Conservation (phyloP, 2,797 vertebrate species). For the Lindbergichthys nudifrons region DNA sequence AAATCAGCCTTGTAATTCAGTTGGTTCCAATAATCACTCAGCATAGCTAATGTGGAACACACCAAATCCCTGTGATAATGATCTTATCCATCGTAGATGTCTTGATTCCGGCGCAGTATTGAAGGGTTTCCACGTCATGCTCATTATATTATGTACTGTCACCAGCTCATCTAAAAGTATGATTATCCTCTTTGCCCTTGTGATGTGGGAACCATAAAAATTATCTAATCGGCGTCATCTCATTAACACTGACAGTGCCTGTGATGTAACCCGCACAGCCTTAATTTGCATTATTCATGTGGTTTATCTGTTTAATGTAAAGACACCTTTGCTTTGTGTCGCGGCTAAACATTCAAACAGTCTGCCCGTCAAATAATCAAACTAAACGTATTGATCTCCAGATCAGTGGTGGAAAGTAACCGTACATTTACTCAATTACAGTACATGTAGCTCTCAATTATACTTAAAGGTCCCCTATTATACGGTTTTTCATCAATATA, state of each 20-base stretch:
- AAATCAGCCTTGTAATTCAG: conserved; percentile 77
- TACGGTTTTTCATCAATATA: no score
- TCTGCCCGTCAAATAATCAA: conserved; percentile 11
- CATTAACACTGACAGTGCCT: conserved; percentile 75
- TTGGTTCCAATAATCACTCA: conserved; percentile 80
- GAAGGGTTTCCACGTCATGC: conserved; percentile 69
- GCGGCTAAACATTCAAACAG: conserved; percentile 46
- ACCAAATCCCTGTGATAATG: conserved; percentile 78
- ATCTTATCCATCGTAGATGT: conserved; percentile 80
- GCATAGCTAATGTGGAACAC: conserved; percentile 75
- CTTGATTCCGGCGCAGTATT: conserved; percentile 62
- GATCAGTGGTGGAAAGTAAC: no score
- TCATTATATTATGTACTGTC: conserved; percentile 78
- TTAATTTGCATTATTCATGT: conserved; percentile 82
- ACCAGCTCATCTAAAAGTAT: conserved; percentile 74
- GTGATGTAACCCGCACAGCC: conserved; percentile 62
- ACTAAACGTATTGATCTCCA: conserved; percentile 25
- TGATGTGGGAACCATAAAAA: conserved; percentile 74
- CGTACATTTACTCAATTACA: no score
- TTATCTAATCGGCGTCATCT: conserved; percentile 75
- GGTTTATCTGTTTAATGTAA: conserved; percentile 72
- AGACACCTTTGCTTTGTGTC: conserved; percentile 54
- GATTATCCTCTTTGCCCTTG: conserved; percentile 75
- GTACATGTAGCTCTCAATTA: no score
- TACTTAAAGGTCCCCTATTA: no score